Base-by-base conservation (phyloP, 2,113 vertebrate species). In the Pygathrix nemaeus region DNA sequence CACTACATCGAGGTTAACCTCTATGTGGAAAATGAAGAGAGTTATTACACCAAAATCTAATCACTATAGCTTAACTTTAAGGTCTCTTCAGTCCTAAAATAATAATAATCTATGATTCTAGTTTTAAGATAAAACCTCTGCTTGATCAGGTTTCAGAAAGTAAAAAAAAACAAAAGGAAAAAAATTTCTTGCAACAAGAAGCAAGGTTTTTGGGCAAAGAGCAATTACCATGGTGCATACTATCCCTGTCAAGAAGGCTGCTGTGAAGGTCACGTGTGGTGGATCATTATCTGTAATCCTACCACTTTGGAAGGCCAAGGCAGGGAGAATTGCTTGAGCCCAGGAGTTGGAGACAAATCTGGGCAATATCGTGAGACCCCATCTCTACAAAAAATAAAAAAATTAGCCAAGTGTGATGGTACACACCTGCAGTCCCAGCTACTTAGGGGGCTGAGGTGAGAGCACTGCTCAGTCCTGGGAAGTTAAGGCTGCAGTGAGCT, bases 101-200 rank as follows among this genome's bases (percentile, higher is more conserved):
- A 80, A 40, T 38, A 88, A 82, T 20, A 80, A 87, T 73, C 75
- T 75, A 52, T 45, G 20, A 89, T 32, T n/a, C 48, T 18, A 70
- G 59, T 59, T 78, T 93, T 78, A 84, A 78, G 70, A 61, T 83
- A 88, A 96, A 95, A 82, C n/a, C 35, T 72, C 57, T 85, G 57
- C 23, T 32, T 87, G 66, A 23, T 68, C 6, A 87, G 25, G 59
- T 84, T 89, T 89, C 50, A 59, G 32, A 89, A 40, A 68, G 38
- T 40, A 43, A 70, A 80, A 82, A 80, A 82, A 72, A 90, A 20
- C 43, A 80, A 64, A 52, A 9, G 21, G 38, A 12, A 40, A 70
- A 86, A 57, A 25, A 27, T 59, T 73, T 66, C 25, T 68, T 48
- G 30, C 17, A 68, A 82, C 13, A 18, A 32, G 66, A 57, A 82